Base-by-base conservation (phyloP, 2,113 vertebrate species). In the Eurystomus gularis region DNA sequence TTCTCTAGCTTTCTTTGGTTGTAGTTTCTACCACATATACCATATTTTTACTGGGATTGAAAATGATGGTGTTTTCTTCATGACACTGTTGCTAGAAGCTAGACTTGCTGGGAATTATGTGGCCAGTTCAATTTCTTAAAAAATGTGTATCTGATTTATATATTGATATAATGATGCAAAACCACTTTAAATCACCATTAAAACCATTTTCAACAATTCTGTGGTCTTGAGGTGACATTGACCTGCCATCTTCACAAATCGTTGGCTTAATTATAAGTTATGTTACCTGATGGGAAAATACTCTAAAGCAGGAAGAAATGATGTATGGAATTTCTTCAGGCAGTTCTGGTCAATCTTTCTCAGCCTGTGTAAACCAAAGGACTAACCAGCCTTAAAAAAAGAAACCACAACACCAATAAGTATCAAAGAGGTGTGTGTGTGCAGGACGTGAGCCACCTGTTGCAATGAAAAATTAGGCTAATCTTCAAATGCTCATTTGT, bases 1-100 rank as follows among this genome's bases (percentile, higher is more conserved):
- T 94, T 94, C 93, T 89, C 70, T 85, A 91, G 94, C 94, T 92
- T 97, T 86, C 95, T 92, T 96, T 95, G 94, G 96, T 95, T 97
- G 86, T 88, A 86, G n/a, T 52, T 94, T 70, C 88, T 87, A 93
- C 80, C 88, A 35, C 81, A 93, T 93, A 77, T 72, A 85, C 65
- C 70, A 65, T 82, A 54, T 77, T 96, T 94, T 82, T 76, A 58
- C 84, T 87, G 86, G 73, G 94, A 29, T 46, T 94, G 86, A 58
- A 76, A 92, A 76, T 2, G 17, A 76, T 9, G 18, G 40, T 85
- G 23, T 61, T 89, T 91, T 76, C 52, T 91, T 84, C 62, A 7
- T 20, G 31, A 55, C 13, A 15, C 51, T 80, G 16, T 68, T 94
- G 77, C 61, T 94, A 82, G 57, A 92, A 95, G 17, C 49, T 85